phyloP scores from a whole-genome alignment of 2,797 vertebrate species.

The Pantherophis alleghaniensis region DNA sequence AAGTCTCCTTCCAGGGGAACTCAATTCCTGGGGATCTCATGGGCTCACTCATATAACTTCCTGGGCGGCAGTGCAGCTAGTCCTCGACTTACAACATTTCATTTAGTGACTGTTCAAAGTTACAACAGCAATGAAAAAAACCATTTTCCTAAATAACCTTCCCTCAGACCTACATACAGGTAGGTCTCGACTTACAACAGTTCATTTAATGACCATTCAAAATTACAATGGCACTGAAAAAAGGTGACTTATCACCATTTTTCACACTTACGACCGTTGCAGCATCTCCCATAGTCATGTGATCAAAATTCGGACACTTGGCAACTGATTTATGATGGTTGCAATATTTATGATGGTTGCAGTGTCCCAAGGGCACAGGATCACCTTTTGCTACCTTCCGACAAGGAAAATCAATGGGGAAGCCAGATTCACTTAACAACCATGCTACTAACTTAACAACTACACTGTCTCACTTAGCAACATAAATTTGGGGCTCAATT shows the following conservation, averaged over 20 bases:
- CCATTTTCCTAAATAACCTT: background rate
- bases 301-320: background rate
- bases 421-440: background rate
- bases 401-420: background rate
- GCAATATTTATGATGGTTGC: background rate
- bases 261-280: background rate
- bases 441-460: background rate
- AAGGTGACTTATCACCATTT: background rate
- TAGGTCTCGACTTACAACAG: background rate
- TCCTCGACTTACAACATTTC: background rate
- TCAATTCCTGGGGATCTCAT: background rate
- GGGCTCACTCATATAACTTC: background rate
- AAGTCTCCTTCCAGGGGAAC: background rate
- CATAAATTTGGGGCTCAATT: background rate
- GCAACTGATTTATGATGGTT: background rate
- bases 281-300: background rate
- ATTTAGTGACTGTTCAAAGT: background rate
- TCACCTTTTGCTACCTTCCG: background rate
- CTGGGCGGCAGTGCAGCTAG: background rate
- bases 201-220: background rate
- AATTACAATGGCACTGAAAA: background rate
- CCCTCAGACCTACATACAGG: background rate
- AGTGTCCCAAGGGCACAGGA: background rate
- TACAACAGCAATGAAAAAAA: background rate
- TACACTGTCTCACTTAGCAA: background rate